Base-by-base conservation (phyloP, 2,797 vertebrate species). In the Scleropages formosus region DNA sequence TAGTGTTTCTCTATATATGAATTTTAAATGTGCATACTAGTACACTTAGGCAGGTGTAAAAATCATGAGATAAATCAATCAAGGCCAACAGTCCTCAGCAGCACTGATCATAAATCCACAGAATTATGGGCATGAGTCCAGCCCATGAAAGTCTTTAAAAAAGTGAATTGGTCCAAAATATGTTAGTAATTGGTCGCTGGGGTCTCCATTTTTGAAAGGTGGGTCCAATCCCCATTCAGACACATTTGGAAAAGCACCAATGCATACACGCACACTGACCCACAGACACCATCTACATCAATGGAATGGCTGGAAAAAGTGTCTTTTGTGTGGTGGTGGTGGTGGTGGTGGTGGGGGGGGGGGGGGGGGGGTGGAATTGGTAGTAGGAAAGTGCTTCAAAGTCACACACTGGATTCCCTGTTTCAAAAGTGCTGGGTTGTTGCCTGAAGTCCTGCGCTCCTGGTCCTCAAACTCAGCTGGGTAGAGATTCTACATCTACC, bases 231-330 rank as follows among this genome's bases (percentile, higher is more conserved):
- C 24, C 70, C 27, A n/a, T 47, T 22, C 70, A 58, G 22, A 77
- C 72, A 71, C 74, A 72, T 64, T 46, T 63, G 22, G 62, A 62
- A 22, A 76, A 65, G 49, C 72, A 71, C 68, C 74, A 73, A 74
- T 72, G 72, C 44, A 1, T 18, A 49, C 61, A 77, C 69, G 79
- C 72, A 70, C 62, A 70, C 46, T 22, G 24, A 75, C 46, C 75
- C 9, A 70, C 65, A 64, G 44, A 31, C 67, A 62, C 47, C 9
- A 18, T 8, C 39, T 78, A 39, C 61, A 31, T 1, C 53, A 22
- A 44, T 64, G 73, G 22, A 16, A 20, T 63, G 31, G 8, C 39
- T 26, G 47, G 61, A 62, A 3, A 49, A 15, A 27, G 49, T 22
- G 59, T 26, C 56, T 22, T 31, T n/a, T n/a, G 51, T 18, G 26